These are phyloP conservation scores for Watsonalla binaria DNA, from an alignment of 2,888 invertebrate species.

Conservation along the genomic window DNA sequence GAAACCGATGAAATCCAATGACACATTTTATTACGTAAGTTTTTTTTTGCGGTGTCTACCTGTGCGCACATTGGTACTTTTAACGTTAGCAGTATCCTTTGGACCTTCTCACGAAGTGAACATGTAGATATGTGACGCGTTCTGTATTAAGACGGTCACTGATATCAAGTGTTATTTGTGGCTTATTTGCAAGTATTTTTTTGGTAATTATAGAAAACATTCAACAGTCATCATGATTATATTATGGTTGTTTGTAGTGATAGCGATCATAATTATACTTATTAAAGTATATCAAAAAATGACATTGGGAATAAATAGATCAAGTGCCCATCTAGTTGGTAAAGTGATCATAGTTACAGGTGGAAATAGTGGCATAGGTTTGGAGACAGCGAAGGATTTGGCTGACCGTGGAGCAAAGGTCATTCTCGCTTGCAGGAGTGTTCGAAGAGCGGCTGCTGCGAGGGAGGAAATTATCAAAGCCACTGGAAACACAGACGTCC, in stretches of 20 bases:
- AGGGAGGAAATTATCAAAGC: conserved; percentile 54
- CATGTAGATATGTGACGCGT: conserved; percentile 7
- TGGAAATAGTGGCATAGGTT: conserved; percentile 72
- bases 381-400: conserved; percentile 73
- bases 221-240: conserved; percentile 25
- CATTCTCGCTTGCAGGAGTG: conserved; percentile 71
- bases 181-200: conserved; percentile 3
- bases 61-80: conserved; percentile 45
- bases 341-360: conserved; percentile 70
- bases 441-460: conserved; percentile 53
- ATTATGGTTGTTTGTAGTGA: conserved; percentile 31
- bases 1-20: conserved; percentile 38
- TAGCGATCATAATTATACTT: conserved; percentile 24
- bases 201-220: conserved; percentile 15
- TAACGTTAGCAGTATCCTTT: conserved; percentile 24
- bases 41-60: conserved; percentile 19
- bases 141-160: no score
- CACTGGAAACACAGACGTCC: conserved; percentile 56
- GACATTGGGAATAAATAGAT: conserved; percentile 58
- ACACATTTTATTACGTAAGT: conserved; percentile 44
- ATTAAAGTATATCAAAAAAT: conserved; percentile 64
- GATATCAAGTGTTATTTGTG: no score
- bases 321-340: conserved; percentile 67
- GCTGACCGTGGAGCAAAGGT: conserved; percentile 72
- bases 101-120: conserved; percentile 12